Base-by-base conservation (phyloP, 2,113 vertebrate species). In the Nycticebus coucang region DNA sequence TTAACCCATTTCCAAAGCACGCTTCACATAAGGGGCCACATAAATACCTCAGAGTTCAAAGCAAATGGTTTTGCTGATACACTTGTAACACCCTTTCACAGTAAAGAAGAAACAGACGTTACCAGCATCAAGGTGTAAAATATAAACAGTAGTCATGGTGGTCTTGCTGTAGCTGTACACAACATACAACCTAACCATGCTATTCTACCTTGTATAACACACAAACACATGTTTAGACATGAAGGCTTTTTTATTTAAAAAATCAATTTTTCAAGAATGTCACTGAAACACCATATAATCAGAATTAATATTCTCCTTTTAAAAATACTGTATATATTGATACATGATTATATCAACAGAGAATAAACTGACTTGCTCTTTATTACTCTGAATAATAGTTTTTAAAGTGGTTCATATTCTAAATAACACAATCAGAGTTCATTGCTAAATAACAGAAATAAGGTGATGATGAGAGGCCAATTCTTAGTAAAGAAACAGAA, bases 11-110 rank as follows among this genome's bases (percentile, higher is more conserved):
- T 87, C 84, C 97, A 97, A 97, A 96, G 74, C 97, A 98, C 97
- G 96, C 97, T 80, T 83, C 96, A 97, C 89, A 92, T 87, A 91
- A 92, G 82, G 94, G 91, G 75, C 94, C 93, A 92, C 1, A 96
- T 87, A 97, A 98, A 98, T 98, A 98, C 97, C 97, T 98, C 97
- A 15, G 96, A 89, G 96, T 83, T 98, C 97, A 98, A 97, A 96
- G 93, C 96, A 97, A 95, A 96, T 81, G 95, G 94, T 87, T 97
- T 97, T 97, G 97, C 77, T 96, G 97, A 94, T 95, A 97, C 93
- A 97, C 97, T 62, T 97, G 95, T 91, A 97, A 94, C 14, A 95
- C 93, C 97, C 95, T 97, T 98, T 97, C 80, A 92, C 80, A 94
- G 85, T 87, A 96, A 97, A 95, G 97, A 97, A 98, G 97, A 97